phyloP scores from a whole-genome alignment of 2,888 invertebrate genomes.

The Bombylius major region DNA sequence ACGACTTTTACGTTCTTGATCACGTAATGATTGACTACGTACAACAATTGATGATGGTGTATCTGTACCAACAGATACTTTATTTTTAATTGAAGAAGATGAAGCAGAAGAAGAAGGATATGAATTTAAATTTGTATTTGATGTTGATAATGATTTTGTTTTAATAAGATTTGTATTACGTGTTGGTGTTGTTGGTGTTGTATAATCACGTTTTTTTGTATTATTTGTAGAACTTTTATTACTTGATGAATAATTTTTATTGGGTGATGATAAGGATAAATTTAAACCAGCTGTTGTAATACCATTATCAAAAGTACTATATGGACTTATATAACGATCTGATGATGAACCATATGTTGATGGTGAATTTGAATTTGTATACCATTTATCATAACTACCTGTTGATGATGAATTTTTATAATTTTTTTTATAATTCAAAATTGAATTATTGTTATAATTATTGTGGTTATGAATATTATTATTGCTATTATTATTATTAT shows the following conservation, averaged over 20 bases:
- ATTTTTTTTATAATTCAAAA: not conserved
- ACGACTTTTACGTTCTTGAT: constrained; percentile 36
- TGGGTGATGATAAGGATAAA: constrained; percentile 16
- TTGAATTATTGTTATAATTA: not conserved
- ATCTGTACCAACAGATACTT: constrained; percentile 23
- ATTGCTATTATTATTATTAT: too few species aligned
- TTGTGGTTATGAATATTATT: not conserved
- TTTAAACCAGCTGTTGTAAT: constrained; percentile 36
- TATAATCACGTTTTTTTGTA: constrained; percentile 23
- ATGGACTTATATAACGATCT: constrained; percentile 35
- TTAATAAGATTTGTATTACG: constrained; percentile 17
- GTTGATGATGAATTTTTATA: not conserved
- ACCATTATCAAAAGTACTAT: constrained; percentile 35
- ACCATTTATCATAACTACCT: constrained; percentile 10
- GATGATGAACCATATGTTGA: constrained; percentile 20
- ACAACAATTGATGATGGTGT: constrained; percentile 29
- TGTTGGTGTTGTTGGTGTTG: constrained; percentile 12
- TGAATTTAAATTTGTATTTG: constrained; percentile 29
- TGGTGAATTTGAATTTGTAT: not conserved
- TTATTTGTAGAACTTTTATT: constrained; percentile 23
- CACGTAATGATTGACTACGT: constrained; percentile 35
- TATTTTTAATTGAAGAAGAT: constrained; percentile 9
- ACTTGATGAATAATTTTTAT: not conserved
- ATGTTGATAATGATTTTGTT: constrained; percentile 27
- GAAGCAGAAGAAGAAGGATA: constrained; percentile 14